phyloP scores from a whole-genome alignment of 2,888 invertebrate species.

The Meiosimyza decipiens region DNA sequence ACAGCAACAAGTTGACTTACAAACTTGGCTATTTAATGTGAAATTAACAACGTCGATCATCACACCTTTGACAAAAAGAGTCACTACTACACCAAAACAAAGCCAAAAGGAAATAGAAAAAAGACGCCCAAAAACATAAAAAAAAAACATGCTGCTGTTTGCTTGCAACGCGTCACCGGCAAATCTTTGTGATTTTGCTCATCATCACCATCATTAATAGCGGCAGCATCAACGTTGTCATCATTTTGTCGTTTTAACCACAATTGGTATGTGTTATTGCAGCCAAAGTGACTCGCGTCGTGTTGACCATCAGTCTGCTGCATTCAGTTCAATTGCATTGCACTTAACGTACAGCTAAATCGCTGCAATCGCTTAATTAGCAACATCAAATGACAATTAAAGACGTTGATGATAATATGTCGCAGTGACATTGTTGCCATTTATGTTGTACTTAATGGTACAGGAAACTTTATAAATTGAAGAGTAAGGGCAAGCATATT shows the following conservation, averaged over 20 bases:
- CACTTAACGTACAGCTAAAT: background rate
- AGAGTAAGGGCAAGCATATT: no score
- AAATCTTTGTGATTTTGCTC: background rate
- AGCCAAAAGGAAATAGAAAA: conserved; percentile 14
- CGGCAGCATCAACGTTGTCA: background rate
- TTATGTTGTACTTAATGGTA: no score
- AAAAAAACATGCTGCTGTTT: conserved; percentile 30
- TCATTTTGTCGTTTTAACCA: no score
- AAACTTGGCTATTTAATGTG: conserved; percentile 23
- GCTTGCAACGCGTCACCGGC: conserved; percentile 18
- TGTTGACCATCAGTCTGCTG: background rate
- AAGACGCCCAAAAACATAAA: conserved; percentile 6
- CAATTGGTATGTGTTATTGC: no score
- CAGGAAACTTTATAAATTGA: no score
- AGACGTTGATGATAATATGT: no score
- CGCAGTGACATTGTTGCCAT: no score
- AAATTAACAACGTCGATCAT: conserved; percentile 36
- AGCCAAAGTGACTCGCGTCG: no score
- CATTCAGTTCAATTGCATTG: background rate
- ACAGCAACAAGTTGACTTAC: conserved; percentile 5
- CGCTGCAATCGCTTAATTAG: conserved; percentile 22
- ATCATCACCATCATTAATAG: background rate
- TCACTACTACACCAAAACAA: conserved; percentile 8
- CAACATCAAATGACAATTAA: conserved; percentile 15
- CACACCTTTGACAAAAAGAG: conserved; percentile 34